These are phyloP conservation scores for Sebastes itinus DNA, from an alignment of 2,797 vertebrate species.

Conservation along the genomic window DNA sequence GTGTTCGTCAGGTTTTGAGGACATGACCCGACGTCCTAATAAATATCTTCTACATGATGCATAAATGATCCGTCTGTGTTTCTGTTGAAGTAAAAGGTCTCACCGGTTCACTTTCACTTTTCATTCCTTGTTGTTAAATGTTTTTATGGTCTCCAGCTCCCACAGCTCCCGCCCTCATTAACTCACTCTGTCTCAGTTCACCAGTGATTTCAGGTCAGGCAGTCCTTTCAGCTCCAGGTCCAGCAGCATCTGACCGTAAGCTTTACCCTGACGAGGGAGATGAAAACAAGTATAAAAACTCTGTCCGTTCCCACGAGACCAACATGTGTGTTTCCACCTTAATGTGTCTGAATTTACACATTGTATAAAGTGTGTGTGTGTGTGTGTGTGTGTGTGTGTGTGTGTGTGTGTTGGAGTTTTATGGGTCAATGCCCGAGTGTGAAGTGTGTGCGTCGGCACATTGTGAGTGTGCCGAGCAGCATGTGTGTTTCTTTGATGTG, in stretches of 20 bases:
- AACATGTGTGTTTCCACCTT: not conserved
- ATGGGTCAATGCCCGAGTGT: not conserved
- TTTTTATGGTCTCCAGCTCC: not conserved
- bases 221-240: constrained; percentile 87
- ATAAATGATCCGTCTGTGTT: not conserved
- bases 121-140: not conserved
- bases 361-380: not conserved
- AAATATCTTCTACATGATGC: too few relatives aligned
- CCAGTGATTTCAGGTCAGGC: constrained; percentile 88
- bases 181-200: constrained; percentile 71
- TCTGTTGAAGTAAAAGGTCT: not conserved
- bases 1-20: too few relatives aligned
- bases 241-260: constrained; percentile 90
- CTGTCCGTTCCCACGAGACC: rapidly evolving
- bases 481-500: constrained; percentile 42
- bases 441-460: not conserved
- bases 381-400: not conserved
- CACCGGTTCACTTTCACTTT: not conserved
- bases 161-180: not conserved
- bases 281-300: not conserved
- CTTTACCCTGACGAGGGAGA: constrained; percentile 83
- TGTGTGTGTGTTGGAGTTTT: not conserved
- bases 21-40: too few relatives aligned
- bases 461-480: not conserved
- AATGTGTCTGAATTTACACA: not conserved